Evolutionary conservation across 2,888 invertebrate genomes (phyloP), one percentile per base, ranked within the genome.

Genomic region (Monopis laevigella): DNA sequence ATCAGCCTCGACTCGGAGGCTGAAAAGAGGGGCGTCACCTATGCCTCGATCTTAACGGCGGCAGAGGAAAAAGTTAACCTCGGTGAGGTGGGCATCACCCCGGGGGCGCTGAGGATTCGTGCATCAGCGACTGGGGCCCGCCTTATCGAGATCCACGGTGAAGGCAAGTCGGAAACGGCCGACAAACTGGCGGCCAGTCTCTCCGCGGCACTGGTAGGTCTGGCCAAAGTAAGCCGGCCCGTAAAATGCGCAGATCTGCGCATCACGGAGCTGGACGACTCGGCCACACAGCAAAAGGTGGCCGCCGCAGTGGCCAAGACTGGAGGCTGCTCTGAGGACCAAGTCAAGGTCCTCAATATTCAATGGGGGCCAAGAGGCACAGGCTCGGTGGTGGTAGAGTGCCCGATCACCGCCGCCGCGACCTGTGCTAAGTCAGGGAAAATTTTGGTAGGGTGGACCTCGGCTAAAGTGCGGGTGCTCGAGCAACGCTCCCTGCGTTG

Each of bases 1-100:
- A 32, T 51, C 1, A 43, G 45, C 0, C 18, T 50, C 3, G 32
- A 30, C 27, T 43, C 46, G 4, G 45, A 27, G 8, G 51, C 44
- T 0, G 14, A 28, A 12, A 32, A 44, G 7, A 30, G 8, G 1
- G 49, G 48, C 1, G 11, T 39, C 0, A 38, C 45, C 0, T 49
- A 49, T 7, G 41, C 41, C 0, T 17, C 39, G 0, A 29, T 43
- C 0, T 3, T 51, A 10, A 1, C 30, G 1, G 14, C 40, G 21
- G 47, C 48, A 0, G 46, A 38, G 26, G 8, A 11, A 0, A 30
- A 27, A 0, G 39, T 47, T 1, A 16, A 46, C 7, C 17, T 43
- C 2, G n/a, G n/a, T 1, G 24, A 12, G 6, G 10, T 44, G 1
- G 45, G 44, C 1, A 44, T 49, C 1, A 1, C 12, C 1, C 6